Base-by-base conservation (phyloP, 2,888 invertebrate species). In the Amphipyra tragopoginis region DNA sequence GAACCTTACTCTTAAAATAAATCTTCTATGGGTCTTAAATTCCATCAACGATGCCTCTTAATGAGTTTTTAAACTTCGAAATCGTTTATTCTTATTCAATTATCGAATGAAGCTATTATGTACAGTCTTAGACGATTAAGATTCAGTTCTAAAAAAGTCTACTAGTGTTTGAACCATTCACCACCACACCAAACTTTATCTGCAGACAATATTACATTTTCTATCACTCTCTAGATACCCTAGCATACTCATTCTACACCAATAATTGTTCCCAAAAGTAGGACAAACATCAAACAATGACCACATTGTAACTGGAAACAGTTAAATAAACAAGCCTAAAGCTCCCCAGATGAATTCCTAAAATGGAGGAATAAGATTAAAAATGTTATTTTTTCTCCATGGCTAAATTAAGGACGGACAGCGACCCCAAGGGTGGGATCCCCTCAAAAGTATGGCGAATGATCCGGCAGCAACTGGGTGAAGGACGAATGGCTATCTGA, bases 391-490 rank as follows among this genome's bases (percentile, higher is more conserved):
- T 65, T 65, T 69, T 79, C 50, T 49, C 55, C 40, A 55, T 66
- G 56, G 68, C 49, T 64, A 72, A 74, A 79, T 79, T 78, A 74
- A 63, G 56, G 51, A 61, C 49, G 65, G 63, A 49, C 61, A 45
- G 55, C 56, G 49, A 55, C 65, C 77, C 79, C 74, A 59, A 65
- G 74, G 74, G 69, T 50, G 36, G 72, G 53, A 54, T 58, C 15
- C 54, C 47, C 55, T 70, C 36, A 49, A 45, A 67, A 63, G 62
- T 67, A 70, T 63, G 53, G 64, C 33, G 33, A 69, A 64, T 64
- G 58, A 65, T 66, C 64, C 62, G 21, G 59, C 63, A 42, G 64
- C 62, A 79, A 79, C 70, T 79, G 68, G 78, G 78, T 79, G 72
- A 79, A 79, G 78, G 78, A 72, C 78, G 61, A 42, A 44, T 45